These are phyloP conservation scores for Columba guinea DNA, from an alignment of 2,797 vertebrate genomes.

Conservation along the genomic window DNA sequence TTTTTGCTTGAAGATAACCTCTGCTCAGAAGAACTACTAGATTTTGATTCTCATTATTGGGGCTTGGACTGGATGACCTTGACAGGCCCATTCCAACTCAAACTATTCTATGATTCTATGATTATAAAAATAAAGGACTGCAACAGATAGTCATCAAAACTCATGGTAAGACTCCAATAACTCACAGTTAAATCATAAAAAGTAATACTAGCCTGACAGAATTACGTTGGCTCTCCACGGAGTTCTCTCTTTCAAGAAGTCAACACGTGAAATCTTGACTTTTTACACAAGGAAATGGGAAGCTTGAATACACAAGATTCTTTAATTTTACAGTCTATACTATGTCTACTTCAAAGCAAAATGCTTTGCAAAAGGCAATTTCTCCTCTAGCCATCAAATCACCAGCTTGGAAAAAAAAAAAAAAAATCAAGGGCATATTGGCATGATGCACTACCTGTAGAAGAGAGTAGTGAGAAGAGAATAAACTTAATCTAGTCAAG, in stretches of 20 bases:
- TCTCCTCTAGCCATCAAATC: neutral
- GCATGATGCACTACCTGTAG: neutral
- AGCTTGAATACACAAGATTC: neutral
- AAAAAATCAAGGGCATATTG: neutral
- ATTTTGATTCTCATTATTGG: neutral
- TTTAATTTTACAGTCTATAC: neutral
- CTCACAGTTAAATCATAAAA: neutral
- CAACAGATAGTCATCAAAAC: neutral
- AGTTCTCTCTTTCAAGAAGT: neutral
- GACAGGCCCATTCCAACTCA: neutral
- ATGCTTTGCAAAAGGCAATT: neutral
- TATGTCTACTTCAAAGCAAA: neutral
- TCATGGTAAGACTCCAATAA: neutral
- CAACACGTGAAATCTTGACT: neutral
- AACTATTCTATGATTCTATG: neutral
- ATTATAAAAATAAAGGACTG: neutral
- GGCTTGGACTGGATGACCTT: neutral
- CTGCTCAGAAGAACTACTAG: neutral
- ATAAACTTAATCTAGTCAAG: neutral
- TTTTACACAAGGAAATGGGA: neutral
- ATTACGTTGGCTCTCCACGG: neutral
- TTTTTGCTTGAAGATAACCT: neutral
- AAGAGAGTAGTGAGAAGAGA: neutral
- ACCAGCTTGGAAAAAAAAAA: neutral
- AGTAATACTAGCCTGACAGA: neutral